Base-by-base conservation (phyloP, 2,888 invertebrate genomes). In the Petrolisthes manimaculis region DNA sequence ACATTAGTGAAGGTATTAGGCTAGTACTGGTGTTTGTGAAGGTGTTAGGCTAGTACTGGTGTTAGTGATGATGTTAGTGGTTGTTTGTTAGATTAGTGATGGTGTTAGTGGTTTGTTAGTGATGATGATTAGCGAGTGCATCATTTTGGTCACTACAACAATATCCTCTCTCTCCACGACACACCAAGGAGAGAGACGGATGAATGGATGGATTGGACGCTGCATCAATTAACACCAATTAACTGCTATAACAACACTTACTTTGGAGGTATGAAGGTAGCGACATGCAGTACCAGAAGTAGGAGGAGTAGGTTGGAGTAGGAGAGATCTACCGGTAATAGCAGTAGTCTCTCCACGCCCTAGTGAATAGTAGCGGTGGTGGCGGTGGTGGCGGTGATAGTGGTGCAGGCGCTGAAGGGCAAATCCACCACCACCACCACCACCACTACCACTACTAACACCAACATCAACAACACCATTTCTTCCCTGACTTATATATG, bases 201-300 rank as follows among this genome's bases (percentile, higher is more conserved):
- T 14, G 71, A 3, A 18, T 37, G 37, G 37, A 37, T 37, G 37
- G 37, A 37, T 37, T 37, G 37, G 37, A 2, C 37, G 37, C 37
- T 37, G 37, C 37, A 37, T 37, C 37, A 37, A n/a, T n/a, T n/a
- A 14, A 61, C 61, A 61, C 61, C 9, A 9, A 61, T 61, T 61
- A 14, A 9, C 61, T 71, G 71, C 2, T 21, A 71, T 6, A 71
- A 5, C 18, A 75, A 9, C 12, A 86, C 86, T 86, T 86, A 86
- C 86, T 74, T 74, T 81, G 75, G 86, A 78, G 61, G 81, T 81
- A 86, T 51, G 81, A 56, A 86, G 75, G 54, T 3, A 56, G n/a
- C 86, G 80, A 51, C 81, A 86, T 86, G 86, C 86, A 81, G 86
- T 51, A 37, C 18, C 51, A 21, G 61, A 37, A 18, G 55, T 1